phyloP scores from a whole-genome alignment of 2,888 invertebrate genomes.

The Hipparchia semele region DNA sequence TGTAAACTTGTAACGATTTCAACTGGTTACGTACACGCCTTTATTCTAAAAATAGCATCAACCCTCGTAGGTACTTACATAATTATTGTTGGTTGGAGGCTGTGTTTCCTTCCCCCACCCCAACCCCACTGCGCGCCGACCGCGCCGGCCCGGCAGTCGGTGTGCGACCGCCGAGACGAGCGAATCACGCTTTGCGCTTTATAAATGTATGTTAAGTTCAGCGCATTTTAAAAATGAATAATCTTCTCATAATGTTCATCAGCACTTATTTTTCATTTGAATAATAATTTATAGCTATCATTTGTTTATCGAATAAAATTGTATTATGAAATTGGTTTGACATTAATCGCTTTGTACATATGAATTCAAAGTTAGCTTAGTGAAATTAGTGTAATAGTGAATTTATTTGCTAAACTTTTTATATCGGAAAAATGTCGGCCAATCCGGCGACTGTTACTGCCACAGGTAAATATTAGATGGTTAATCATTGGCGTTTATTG shows the following conservation, averaged over 20 bases:
- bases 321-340: not conserved
- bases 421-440: conserved; percentile 56
- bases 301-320: not conserved
- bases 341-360: conserved; percentile 3
- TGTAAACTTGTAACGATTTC: conserved; percentile 46
- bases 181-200: conserved; percentile 38
- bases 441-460: conserved; percentile 60
- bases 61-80: conserved; percentile 67
- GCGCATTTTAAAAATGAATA: conserved; percentile 27
- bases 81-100: conserved; percentile 76
- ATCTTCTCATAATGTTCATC: conserved; percentile 5
- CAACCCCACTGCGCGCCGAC: conserved; percentile 44
- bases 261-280: not conserved
- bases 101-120: conserved; percentile 62
- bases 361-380: conserved; percentile 14
- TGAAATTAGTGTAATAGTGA: conserved; percentile 40
- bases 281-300: conserved; percentile 1
- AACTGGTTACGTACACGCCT: conserved; percentile 62
- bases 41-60: conserved; percentile 73
- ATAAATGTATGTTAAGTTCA: conserved; percentile 28
- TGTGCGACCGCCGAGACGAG: conserved; percentile 48
- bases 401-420: conserved; percentile 39
- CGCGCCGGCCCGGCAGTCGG: conserved; percentile 55
- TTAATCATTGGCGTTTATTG: not conserved
- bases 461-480: conserved; percentile 37